Conservation (phyloP, 2,113 vertebrate species). For the Albula glossodonta region DNA sequence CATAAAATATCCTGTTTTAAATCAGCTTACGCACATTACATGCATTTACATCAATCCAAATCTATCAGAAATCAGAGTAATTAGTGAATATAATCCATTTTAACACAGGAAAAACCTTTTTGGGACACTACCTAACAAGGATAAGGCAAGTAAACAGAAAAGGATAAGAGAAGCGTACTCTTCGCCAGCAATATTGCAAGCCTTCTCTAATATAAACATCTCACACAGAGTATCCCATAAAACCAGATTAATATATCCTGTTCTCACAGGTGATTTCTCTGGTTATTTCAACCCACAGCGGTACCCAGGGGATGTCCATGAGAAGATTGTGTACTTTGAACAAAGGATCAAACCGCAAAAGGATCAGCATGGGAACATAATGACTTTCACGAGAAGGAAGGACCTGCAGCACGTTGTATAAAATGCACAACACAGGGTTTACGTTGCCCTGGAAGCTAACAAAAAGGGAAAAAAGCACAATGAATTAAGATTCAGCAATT, state of each 20-base stretch:
- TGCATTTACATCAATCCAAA: neutral
- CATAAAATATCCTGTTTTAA: neutral
- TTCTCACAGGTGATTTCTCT: neutral
- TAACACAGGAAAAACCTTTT: neutral
- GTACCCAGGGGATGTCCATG: neutral
- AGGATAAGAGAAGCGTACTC: neutral
- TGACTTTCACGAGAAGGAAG: neutral
- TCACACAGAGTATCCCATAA: neutral
- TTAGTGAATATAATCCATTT: neutral
- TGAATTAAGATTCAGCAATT: neutral
- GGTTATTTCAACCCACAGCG: neutral
- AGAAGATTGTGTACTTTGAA: slow-evolving; percentile 3
- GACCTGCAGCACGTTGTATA: neutral
- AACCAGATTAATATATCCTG: neutral
- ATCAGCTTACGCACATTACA: neutral
- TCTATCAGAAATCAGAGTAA: neutral
- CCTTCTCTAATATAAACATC: neutral
- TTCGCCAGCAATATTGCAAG: neutral
- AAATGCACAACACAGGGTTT: neutral
- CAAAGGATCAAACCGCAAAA: neutral
- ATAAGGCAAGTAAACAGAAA: neutral
- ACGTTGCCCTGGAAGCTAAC: neutral
- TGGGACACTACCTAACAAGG: neutral
- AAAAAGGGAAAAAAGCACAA: neutral
- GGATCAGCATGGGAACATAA: neutral